Base-by-base conservation (phyloP, 2,113 vertebrate species). In the Nannobrachium achirus region DNA sequence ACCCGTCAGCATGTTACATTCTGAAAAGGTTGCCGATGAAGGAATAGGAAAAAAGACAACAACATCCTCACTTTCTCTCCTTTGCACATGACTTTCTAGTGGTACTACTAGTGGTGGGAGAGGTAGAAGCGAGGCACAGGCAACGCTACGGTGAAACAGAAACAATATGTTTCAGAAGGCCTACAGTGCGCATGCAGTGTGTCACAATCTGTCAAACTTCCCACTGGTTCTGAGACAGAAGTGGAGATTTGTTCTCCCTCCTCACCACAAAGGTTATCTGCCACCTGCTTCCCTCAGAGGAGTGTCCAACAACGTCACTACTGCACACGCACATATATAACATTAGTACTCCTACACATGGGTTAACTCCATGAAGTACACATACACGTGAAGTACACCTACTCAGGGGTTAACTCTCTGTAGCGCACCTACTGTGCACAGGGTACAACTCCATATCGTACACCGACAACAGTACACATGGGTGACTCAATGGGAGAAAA, bases 221-320 rank as follows among this genome's bases (percentile, higher is more conserved):
- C 71, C 49, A 16, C 69, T 71, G 76, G 69, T 64, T 87, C 62
- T 78, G 63, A 81, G 60, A 79, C 68, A 73, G 51, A 74, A 73
- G 75, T 50, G 77, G 50, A 73, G 79, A 80, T 83, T 73, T 85
- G 82, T 81, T 76, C 78, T 78, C 44, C 51, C 65, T 57, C 39
- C 61, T 71, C 66, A 79, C 68, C 69, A 81, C 85, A 83, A 80
- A 86, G 78, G 82, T 84, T 72, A 78, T 72, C 75, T 79, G 75
- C 81, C 75, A 70, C 80, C 86, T 86, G 81, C 82, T 48, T 63
- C 15, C 58, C 64, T 53, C 39, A 48, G 49, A 10, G 42, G 33
- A 72, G 72, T 51, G 63, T 33, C 25, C 25, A 72, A 60, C 60
- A 56, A 59, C 52, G 74, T 82, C 72, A 83, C 86, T 71, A 88